Conservation (phyloP, 2,888 invertebrate genomes). For the Orthonevra nobilis region DNA sequence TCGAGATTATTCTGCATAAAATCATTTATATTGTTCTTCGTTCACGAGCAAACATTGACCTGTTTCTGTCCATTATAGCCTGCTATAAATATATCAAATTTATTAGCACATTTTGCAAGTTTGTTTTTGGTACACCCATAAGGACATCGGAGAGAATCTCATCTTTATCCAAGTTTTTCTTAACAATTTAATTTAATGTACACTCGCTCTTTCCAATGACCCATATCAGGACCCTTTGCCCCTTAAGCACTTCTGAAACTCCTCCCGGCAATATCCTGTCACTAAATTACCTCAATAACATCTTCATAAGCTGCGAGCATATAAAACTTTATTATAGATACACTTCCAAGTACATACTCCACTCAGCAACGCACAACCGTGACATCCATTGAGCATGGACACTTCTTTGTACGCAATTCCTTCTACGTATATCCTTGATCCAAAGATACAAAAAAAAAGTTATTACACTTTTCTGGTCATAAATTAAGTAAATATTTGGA, state of each 20-base stretch:
- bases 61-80: too few species aligned
- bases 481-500: slow-evolving; percentile 69
- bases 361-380: slow-evolving; percentile 15
- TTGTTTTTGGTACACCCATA: slow-evolving; percentile 1
- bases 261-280: slow-evolving; percentile 60
- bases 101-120: slow-evolving; percentile 13
- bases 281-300: slow-evolving; percentile 68
- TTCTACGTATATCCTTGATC: slow-evolving; percentile 37
- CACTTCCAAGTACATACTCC: slow-evolving; percentile 35
- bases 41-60: too few species aligned
- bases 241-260: slow-evolving; percentile 45
- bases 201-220: slow-evolving; percentile 31
- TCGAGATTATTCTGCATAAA: too few species aligned
- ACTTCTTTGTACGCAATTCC: slow-evolving; percentile 45
- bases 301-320: slow-evolving; percentile 62
- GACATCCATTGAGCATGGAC: slow-evolving; percentile 50
- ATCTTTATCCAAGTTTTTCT: slow-evolving; percentile 20
- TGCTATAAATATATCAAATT: too few species aligned
- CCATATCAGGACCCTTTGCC: slow-evolving; percentile 34
- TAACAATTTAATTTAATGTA: slow-evolving; percentile 65
- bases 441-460: slow-evolving; percentile 27
- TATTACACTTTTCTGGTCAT: slow-evolving; percentile 57
- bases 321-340: slow-evolving; percentile 64
- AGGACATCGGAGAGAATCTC: not conserved
- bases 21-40: too few species aligned